Percentiles rank a stretch among this genome's conserved stretches.
Conservation (phyloP, 1,140 invertebrate genomes). For the Hestina assimilis region DNA sequence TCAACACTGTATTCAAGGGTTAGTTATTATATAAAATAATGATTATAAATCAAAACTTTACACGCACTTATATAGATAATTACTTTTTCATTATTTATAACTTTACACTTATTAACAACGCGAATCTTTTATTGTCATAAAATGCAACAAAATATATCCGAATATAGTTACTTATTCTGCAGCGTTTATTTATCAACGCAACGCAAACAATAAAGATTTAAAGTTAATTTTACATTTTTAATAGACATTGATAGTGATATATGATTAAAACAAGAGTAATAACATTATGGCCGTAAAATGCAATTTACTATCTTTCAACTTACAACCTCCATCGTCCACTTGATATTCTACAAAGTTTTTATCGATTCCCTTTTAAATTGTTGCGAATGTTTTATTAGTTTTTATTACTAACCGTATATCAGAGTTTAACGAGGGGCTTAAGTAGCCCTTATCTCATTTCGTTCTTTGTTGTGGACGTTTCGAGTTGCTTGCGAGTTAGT, state of each 20-base stretch:
- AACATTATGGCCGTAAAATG: constrained; percentile 54
- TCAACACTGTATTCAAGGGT: constrained; percentile 15
- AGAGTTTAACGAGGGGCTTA: constrained; percentile 69
- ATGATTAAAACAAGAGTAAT: constrained; percentile 53
- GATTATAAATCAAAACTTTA: constrained; percentile 14
- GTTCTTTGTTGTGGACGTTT: constrained; percentile 61
- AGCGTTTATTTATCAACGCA: too few species aligned
- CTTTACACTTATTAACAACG: neutral
- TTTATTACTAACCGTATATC: constrained; percentile 76
- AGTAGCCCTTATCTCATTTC: constrained; percentile 70
- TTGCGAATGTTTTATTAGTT: constrained; percentile 75
- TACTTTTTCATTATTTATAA: neutral
- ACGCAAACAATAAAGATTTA: too few species aligned
- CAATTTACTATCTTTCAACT: constrained; percentile 71
- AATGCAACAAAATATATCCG: too few species aligned
- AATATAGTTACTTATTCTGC: too few species aligned
- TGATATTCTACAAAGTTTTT: constrained; percentile 66
- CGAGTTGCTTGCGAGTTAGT: constrained; percentile 26
- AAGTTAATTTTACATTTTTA: too few species aligned
- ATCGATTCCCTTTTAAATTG: constrained; percentile 73
- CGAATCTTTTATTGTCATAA: too few species aligned
- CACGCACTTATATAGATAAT: neutral
- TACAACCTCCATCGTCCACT: constrained; percentile 45
- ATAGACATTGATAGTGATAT: constrained; percentile 14
- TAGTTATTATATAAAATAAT: constrained; percentile 21